Base-by-base conservation (phyloP, 2,113 vertebrate genomes). In the Natator depressus region DNA sequence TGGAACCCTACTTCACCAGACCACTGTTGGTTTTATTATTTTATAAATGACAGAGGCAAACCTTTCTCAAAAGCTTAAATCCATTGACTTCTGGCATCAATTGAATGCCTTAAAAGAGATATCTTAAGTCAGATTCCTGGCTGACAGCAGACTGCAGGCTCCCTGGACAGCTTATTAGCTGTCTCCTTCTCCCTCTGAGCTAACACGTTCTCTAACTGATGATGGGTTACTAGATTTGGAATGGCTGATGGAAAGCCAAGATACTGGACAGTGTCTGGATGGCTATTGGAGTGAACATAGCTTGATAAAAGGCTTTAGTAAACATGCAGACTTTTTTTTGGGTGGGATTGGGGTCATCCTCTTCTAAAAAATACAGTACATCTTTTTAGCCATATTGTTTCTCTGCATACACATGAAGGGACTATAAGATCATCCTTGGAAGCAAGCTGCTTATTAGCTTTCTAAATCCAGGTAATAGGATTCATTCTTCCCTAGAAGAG, bases 41-140 rank as follows among this genome's bases (percentile, higher is more conserved):
- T 96, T 88, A 42, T 38, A 93, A 83, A 82, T 72, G n/a, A 85
- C 10, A 89, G 84, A 94, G 76, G 27, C 47, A 97, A 88, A 82
- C 51, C 50, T 17, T 82, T 86, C 38, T 84, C 49, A 35, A 24
- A 95, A 96, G 17, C 69, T 92, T 80, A 27, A 29, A 53, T 82
- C 82, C 47, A 78, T 89, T 50, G 88, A 84, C 16, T 93, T 79
- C 19, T 89, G 42, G 47, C 31, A n/a, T 97, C 65, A 29, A 0
- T 96, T 80, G 87, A 42, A 27, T 31, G 79, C 95, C 93, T 93
- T 81, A 46, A 69, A 90, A 62, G 27, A 75, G 62, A 31, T 2
- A 11, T 84, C 42, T 47, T 29, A 53, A 87, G 38, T 62, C 53
- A 84, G 82, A n/a, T 47, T 16, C 25, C 3, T 14, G 47, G 51